Evolutionary conservation across 2,113 vertebrate species (phyloP).

Genomic region (Archilochus colubris): DNA sequence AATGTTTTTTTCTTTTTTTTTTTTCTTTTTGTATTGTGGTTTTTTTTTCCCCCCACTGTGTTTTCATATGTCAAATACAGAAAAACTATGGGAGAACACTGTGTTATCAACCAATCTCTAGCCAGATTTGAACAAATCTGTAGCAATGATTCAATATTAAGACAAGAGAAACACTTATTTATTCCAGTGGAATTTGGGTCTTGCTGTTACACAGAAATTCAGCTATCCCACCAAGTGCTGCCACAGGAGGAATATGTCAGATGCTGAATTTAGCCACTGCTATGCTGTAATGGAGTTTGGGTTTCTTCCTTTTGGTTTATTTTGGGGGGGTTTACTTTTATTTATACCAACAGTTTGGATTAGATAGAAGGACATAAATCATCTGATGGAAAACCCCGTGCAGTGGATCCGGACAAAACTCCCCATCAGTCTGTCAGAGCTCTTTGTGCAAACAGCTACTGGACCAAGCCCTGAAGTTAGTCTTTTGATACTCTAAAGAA

Average conservation of each 20-base stretch:
- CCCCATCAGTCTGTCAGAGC: not conserved
- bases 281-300: not conserved
- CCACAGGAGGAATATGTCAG: not conserved
- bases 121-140: not conserved
- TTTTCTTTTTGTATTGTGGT: constrained; percentile 49
- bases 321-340: not conserved
- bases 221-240: not conserved
- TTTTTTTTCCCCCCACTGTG: not conserved
- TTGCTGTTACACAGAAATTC: not conserved
- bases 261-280: not conserved
- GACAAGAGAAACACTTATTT: not conserved
- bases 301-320: not conserved
- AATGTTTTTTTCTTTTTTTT: constrained; percentile 8
- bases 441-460: not conserved
- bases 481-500: not conserved
- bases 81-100: not conserved
- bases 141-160: not conserved
- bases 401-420: not conserved
- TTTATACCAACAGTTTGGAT: not conserved
- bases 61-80: not conserved
- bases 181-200: not conserved
- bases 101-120: not conserved
- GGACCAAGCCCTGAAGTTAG: not conserved
- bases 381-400: not conserved
- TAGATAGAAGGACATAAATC: not conserved